Conservation (phyloP, 1,140 invertebrate genomes). For the Microplitis mediator region DNA sequence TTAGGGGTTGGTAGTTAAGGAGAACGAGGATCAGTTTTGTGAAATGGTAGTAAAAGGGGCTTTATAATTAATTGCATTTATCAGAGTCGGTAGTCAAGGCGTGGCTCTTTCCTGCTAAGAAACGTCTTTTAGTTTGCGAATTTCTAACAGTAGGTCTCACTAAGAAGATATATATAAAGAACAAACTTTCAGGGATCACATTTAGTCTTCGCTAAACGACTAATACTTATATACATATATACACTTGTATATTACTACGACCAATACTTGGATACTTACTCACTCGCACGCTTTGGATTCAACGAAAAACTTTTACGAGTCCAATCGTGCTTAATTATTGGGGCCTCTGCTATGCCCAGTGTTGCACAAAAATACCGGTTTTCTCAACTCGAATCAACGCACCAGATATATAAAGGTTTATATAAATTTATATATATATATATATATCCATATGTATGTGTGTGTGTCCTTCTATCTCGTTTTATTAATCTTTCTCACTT, state of each 20-base stretch:
- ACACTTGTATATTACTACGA: not conserved
- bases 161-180: not conserved
- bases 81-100: constrained; percentile 30
- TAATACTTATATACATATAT: constrained; percentile 24
- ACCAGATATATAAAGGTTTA: constrained; percentile 19
- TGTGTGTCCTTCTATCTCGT: not conserved
- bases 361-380: constrained; percentile 35
- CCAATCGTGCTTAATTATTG: constrained; percentile 58
- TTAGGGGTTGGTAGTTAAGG: constrained; percentile 12
- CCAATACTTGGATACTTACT: not conserved
- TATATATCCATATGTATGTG: not conserved
- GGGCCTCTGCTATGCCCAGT: constrained; percentile 32
- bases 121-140: not conserved
- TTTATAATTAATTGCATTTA: constrained; percentile 33
- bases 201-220: too few relatives aligned
- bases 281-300: not conserved
- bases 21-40: constrained; percentile 18
- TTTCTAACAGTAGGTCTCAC: constrained; percentile 33
- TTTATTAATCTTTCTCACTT: not conserved
- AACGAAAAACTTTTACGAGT: constrained; percentile 56
- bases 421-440: constrained; percentile 8
- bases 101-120: not conserved
- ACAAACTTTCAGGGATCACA: constrained; percentile 38
- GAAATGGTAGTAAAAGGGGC: not conserved
- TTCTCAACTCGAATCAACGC: constrained; percentile 11